Base-by-base conservation (phyloP, 1,140 invertebrate genomes). In the Venustaconcha ellipsiformis region DNA sequence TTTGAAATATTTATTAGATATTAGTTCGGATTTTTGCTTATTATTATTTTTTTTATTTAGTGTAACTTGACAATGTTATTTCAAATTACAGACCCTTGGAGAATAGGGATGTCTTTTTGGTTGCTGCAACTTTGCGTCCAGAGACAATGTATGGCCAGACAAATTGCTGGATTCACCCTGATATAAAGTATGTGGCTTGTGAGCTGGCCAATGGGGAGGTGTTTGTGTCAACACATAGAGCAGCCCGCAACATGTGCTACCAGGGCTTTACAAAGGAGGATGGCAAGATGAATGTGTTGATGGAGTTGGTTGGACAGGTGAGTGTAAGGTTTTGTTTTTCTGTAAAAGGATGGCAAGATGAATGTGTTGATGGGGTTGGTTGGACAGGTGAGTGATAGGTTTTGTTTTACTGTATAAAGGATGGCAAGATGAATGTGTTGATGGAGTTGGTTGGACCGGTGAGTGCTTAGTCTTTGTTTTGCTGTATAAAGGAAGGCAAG, bases 71-170 rank as follows among this genome's bases (percentile, higher is more conserved):
- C 37, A 48, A 48, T 48, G 37, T 48, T 48, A 48, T 48, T 48
- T 48, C 18, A 71, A 60, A 71, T 72, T 74, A 55, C 63, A 87
- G 84, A 37, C 57, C 70, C 1, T 65, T 86, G 62, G 78, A 80
- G n/a, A 76, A 72, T 18, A 82, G 93, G 85, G 86, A 92, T 14
- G 92, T 99, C 30, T 98, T 91, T 89, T 92, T 99, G 66, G 97
- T 99, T 17, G 97, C 98, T 60, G 99, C 97, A n/a, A 99, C 99
- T 20, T 90, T 99, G 12, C 91, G 98, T 80, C 98, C 98, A 15
- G 99, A 99, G 91, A 99, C 99, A 1, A 99, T 99, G 98, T 99
- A 99, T 89, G 99, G 99, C 4, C 99, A 99, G 92, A 99, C 99
- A 0, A 99, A 99, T 88, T 99, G 98, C 88, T 99, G 98, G 97